Conservation (phyloP, 1,140 invertebrate genomes). For the Sitobion miscanthi region DNA sequence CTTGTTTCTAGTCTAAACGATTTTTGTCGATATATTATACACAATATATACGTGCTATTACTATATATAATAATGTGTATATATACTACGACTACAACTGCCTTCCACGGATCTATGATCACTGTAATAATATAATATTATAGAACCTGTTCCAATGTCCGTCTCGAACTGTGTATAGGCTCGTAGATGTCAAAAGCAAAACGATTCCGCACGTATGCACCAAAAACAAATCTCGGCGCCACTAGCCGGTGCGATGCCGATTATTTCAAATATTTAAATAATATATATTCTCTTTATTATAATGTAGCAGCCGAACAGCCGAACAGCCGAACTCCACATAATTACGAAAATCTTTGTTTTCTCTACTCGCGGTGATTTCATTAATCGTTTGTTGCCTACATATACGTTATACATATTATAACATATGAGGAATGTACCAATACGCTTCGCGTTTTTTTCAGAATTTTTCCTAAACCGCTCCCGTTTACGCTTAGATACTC, state of each 20-base stretch:
- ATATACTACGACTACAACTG: neutral
- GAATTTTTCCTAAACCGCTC: neutral
- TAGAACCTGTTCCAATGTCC: conserved; percentile 23
- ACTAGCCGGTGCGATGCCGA: neutral
- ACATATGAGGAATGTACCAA: neutral
- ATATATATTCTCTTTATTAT: neutral
- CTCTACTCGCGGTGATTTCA: neutral
- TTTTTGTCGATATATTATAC: conserved; percentile 24
- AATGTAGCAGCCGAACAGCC: neutral
- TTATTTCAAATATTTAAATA: neutral
- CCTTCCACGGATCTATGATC: conserved; percentile 21
- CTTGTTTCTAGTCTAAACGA: neutral
- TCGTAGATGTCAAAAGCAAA: conserved; percentile 2
- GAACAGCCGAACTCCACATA: neutral
- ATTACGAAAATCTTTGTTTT: neutral
- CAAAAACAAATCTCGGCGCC: neutral
- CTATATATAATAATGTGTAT: neutral
- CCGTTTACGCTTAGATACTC: neutral
- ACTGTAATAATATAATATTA: neutral
- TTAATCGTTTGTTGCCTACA: neutral
- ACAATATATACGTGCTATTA: neutral
- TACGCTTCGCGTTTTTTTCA: neutral
- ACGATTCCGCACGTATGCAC: neutral
- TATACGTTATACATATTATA: too few relatives aligned
- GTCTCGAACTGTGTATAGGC: neutral